A percentile compares a stretch with the other conserved stretches of the same genome.
phyloP scores from a whole-genome alignment of 2,797 vertebrate species.

The Tadarida brasiliensis region DNA sequence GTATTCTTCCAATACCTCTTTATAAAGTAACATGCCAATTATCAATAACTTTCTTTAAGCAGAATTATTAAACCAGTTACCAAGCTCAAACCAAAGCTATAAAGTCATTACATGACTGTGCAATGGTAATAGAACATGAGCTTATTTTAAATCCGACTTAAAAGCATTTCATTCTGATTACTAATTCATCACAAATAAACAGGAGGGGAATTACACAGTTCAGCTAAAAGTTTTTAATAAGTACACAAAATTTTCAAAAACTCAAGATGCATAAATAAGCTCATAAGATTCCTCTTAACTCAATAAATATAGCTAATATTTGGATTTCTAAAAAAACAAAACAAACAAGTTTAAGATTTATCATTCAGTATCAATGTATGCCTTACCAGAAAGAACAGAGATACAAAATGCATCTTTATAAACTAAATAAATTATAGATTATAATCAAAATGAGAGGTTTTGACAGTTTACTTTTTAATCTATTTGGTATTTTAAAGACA shows the following conservation, averaged over 20 bases:
- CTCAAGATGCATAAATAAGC: neutral
- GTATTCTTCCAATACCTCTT: neutral
- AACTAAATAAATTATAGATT: neutral
- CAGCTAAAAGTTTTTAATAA: neutral
- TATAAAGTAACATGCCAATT: neutral
- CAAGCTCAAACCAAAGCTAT: neutral
- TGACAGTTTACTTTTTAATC: neutral
- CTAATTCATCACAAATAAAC: neutral
- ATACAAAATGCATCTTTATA: neutral
- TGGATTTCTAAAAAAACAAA: slow-evolving; percentile 10
- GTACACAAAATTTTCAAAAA: neutral
- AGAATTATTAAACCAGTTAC: slow-evolving; percentile 10
- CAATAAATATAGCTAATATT: neutral
- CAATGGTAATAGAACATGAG: neutral
- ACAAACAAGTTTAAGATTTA: neutral
- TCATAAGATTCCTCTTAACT: slow-evolving; percentile 27
- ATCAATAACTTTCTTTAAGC: slow-evolving; percentile 12
- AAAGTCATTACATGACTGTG: neutral
- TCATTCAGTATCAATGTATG: neutral
- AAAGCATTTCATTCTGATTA: neutral
- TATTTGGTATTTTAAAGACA: neutral
- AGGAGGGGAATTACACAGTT: neutral
- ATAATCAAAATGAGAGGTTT: neutral
- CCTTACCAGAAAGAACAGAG: neutral
- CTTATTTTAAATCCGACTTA: neutral